A percentile compares a stretch with the other conserved stretches of the same genome.
Evolutionary conservation across 2,888 invertebrate species (phyloP).

Genomic region (Dorcus parallelipipedus): DNA sequence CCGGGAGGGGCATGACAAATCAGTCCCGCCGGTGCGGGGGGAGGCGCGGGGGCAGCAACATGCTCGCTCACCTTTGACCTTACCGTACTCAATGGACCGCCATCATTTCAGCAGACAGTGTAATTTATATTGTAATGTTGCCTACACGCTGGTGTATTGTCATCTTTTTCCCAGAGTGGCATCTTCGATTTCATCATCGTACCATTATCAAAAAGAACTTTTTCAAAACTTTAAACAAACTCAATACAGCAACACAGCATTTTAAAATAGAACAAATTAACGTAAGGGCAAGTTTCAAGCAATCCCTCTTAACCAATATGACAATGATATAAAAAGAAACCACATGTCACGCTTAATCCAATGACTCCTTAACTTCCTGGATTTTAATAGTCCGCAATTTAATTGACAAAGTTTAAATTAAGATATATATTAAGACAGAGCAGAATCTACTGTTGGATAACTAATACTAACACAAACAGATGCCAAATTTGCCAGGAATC

Average conservation of each 20-base stretch:
- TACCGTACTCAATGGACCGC: conserved; percentile 45
- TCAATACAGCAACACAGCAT: too few relatives aligned
- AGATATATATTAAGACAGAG: conserved; percentile 48
- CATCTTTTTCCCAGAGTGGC: conserved; percentile 22
- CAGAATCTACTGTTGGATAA: conserved; percentile 96
- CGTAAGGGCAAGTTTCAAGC: too few relatives aligned
- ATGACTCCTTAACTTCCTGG: too few relatives aligned
- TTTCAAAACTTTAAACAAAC: too few relatives aligned
- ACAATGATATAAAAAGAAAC: too few relatives aligned
- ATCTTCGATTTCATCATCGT: not conserved
- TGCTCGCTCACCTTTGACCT: conserved; percentile 47
- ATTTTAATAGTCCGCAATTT: too few relatives aligned
- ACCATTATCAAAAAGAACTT: too few relatives aligned
- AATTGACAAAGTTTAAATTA: too few relatives aligned
- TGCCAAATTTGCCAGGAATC: conserved; percentile 94
- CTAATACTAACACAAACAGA: conserved; percentile 89
- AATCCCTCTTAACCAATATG: too few relatives aligned
- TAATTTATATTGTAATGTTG: conserved; percentile 40
- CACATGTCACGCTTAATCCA: too few relatives aligned
- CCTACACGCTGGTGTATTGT: conserved; percentile 25
- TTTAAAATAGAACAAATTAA: too few relatives aligned
- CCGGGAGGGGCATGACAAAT: conserved; percentile 47
- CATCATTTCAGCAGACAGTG: conserved; percentile 46
- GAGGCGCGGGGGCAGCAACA: conserved; percentile 35
- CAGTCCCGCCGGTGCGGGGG: conserved; percentile 36